phyloP scores from a whole-genome alignment of 2,888 invertebrate genomes.

The Ferrisia virgata region DNA sequence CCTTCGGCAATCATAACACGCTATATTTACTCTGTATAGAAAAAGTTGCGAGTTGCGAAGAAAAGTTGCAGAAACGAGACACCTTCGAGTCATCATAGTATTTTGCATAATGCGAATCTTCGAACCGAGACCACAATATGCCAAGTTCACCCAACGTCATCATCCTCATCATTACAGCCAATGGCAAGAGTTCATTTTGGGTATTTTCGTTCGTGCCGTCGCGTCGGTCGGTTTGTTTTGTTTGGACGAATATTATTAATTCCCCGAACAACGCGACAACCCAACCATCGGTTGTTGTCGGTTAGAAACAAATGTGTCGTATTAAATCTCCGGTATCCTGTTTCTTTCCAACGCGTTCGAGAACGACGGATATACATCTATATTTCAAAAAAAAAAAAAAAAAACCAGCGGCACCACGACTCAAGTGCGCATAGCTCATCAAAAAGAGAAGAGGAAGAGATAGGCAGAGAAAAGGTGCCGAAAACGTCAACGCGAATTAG shows the following conservation, averaged over 20 bases:
- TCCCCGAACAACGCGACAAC: background rate
- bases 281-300: background rate
- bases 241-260: slow-evolving; percentile 27
- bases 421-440: no score
- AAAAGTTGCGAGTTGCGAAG: background rate
- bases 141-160: background rate
- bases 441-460: no score
- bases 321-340: slow-evolving; percentile 28
- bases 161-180: background rate
- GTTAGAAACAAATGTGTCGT: slow-evolving; percentile 28
- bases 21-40: background rate
- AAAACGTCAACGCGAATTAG: slow-evolving; percentile 41
- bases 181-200: background rate
- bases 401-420: no score
- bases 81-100: background rate
- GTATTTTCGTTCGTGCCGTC: no score
- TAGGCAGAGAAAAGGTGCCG: slow-evolving; percentile 25
- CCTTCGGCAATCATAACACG: background rate
- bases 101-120: slow-evolving; percentile 23
- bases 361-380: slow-evolving; percentile 23
- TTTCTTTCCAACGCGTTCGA: background rate
- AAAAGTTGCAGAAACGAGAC: slow-evolving; percentile 21
- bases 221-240: slow-evolving; percentile 1
- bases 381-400: slow-evolving; percentile 16
- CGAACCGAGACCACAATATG: background rate